These are phyloP conservation scores for Chymomyza amoena DNA, from an alignment of 2,888 invertebrate genomes.

Conservation along the genomic window DNA sequence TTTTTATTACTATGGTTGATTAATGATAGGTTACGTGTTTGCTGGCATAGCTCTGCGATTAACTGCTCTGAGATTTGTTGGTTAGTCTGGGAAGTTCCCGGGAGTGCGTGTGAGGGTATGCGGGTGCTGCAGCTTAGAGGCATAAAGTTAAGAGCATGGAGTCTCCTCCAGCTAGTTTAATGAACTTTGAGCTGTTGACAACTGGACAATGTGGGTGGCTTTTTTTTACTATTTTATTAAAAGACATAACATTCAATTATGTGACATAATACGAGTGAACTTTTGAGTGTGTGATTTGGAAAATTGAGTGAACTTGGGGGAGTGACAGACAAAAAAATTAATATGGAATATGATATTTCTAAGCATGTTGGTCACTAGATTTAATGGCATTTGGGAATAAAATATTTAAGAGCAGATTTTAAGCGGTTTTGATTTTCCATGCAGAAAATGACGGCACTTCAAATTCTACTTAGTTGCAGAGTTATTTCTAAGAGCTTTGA, in stretches of 20 bases:
- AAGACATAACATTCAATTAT: neutral
- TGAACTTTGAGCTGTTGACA: slow-evolving; percentile 21
- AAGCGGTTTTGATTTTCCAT: no score
- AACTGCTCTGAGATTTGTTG: slow-evolving; percentile 29
- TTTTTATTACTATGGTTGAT: slow-evolving; percentile 58
- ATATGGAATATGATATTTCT: neutral
- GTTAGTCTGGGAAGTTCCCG: neutral
- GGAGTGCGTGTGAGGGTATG: neutral
- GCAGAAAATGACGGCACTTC: no score
- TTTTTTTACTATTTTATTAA: slow-evolving; percentile 12
- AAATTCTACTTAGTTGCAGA: no score
- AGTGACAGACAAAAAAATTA: neutral
- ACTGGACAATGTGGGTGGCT: neutral
- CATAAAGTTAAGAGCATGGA: neutral
- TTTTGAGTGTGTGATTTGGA: neutral
- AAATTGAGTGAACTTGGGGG: neutral
- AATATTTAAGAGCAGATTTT: no score
- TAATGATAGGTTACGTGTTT: slow-evolving; percentile 67
- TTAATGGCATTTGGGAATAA: neutral
- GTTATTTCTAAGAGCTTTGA: no score
- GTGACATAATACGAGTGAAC: neutral
- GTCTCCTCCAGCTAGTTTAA: slow-evolving; percentile 23
- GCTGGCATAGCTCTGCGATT: slow-evolving; percentile 66
- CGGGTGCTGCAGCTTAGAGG: neutral
- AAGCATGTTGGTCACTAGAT: neutral